Evolutionary conservation across 2,113 vertebrate genomes (phyloP).

Genomic region (rabbit (Oryctolagus cuniculus)): mOryCun1.1 NC_091438.1:2242001-2242500

Average conservation of each 20-base stretch:
- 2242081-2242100: neutral
- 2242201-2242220: slow-evolving; percentile 7
- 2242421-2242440: neutral
- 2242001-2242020: neutral
- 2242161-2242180: neutral
- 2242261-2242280: neutral
- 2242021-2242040: neutral
- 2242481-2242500: neutral
- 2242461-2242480: neutral
- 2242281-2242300: neutral
- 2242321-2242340: neutral
- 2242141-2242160: neutral
- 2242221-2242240: neutral
- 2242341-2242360: neutral
- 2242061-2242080: neutral
- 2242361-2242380: neutral
- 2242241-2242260: neutral
- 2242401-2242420: neutral
- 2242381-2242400: neutral
- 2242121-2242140: neutral
- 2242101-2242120: neutral
- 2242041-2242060: neutral
- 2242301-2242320: slow-evolving; percentile 21
- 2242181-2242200: slow-evolving; percentile 18
- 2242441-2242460: neutral